Evolutionary conservation across 2,797 vertebrate genomes (phyloP).

Genomic region (Linurgus olivaceus): DNA sequence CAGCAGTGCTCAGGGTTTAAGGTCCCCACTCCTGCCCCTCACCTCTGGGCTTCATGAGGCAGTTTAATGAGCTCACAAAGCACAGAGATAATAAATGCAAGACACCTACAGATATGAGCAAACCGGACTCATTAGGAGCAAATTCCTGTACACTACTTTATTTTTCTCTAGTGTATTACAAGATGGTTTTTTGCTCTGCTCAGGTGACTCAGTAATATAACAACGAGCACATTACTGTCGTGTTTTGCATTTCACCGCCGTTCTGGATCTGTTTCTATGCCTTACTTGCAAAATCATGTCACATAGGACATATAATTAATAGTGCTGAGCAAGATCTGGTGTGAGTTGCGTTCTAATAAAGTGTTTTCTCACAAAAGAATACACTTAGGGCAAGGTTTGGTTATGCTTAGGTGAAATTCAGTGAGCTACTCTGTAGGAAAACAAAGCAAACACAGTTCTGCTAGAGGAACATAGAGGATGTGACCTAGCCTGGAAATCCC

Average conservation of each 20-base stretch:
- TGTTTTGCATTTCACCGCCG: not conserved
- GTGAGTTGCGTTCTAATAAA: not conserved
- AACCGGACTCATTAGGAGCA: not conserved
- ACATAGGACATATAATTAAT: not conserved
- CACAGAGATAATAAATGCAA: not conserved
- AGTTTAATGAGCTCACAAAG: not conserved
- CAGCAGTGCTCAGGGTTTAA: not conserved
- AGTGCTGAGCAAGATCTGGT: not conserved
- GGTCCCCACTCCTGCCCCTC: not conserved
- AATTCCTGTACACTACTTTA: not conserved
- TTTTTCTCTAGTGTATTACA: not conserved
- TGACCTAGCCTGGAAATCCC: not conserved
- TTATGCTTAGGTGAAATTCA: not conserved
- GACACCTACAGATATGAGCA: not conserved
- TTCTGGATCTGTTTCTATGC: rapidly evolving
- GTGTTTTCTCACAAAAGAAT: not conserved
- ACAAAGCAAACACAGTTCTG: not conserved
- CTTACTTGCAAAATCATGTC: not conserved
- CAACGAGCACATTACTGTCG: rapidly evolving
- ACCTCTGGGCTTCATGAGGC: not conserved
- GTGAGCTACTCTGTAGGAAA: not conserved
- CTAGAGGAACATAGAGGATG: not conserved
- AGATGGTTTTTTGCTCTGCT: not conserved
- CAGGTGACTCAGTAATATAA: not conserved
- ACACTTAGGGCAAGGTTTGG: not conserved